Percentiles rank a stretch among this genome's conserved stretches.
Conservation (phyloP, 2,113 vertebrate genomes). For the Meleagris gallopavo region DNA sequence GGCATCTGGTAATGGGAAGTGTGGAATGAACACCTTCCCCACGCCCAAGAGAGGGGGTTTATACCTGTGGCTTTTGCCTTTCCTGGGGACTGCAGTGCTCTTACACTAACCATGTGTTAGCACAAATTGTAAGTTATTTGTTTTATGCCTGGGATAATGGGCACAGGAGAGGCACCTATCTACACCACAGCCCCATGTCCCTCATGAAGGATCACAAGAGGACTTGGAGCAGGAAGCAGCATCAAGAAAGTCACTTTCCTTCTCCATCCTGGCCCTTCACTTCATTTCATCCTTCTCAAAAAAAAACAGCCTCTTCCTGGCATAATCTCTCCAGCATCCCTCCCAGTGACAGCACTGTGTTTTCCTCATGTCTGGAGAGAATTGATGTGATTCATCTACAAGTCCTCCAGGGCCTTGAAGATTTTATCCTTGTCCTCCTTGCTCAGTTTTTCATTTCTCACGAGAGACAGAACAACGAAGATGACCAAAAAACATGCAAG, state of each 20-base stretch:
- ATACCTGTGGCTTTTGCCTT: background rate
- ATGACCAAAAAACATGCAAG: background rate
- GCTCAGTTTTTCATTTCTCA: background rate
- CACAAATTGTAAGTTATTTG: background rate
- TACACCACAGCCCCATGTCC: background rate
- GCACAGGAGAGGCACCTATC: accelerated
- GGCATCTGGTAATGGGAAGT: background rate
- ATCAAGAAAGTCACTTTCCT: background rate
- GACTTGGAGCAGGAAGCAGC: accelerated
- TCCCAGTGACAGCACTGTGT: background rate
- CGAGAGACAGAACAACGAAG: background rate
- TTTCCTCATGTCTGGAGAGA: conserved; percentile 15
- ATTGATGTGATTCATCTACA: conserved; percentile 14
- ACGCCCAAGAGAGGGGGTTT: background rate
- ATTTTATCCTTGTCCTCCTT: background rate
- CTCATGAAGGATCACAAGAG: accelerated
- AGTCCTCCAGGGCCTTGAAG: background rate
- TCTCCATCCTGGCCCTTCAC: background rate
- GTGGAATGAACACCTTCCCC: background rate
- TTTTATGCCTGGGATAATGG: background rate
- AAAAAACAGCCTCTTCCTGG: accelerated
- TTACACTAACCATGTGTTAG: background rate
- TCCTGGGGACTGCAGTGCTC: background rate
- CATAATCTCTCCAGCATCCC: accelerated
- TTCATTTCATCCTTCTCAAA: background rate